Evolutionary conservation across 2,113 vertebrate genomes (phyloP), one percentile per base, ranked within the genome.

Genomic region (Rattus rattus): DNA sequence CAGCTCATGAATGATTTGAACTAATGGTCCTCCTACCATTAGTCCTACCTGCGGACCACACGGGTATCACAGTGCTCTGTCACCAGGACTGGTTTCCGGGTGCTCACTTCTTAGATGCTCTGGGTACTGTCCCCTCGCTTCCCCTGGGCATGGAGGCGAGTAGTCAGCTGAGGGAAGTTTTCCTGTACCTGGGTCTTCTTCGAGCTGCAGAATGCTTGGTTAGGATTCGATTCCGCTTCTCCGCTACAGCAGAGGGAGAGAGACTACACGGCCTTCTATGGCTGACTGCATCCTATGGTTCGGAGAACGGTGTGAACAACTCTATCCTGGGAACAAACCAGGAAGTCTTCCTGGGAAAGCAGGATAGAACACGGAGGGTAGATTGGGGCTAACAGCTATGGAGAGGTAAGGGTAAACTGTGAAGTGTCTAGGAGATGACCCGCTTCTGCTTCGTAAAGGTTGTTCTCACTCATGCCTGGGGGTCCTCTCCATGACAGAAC

Each of bases 141-240:
- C 3, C 43, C 2, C 63, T 43, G 2, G 0, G 54, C 2, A 8
- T 1, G 2, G 26, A 75, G 88, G 4, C 43, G 7, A 3, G 7
- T 33, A 30, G 4, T 61, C 28, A 63, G 76, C 5, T 67, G 52
- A 36, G 14, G 52, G 80, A 36, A 19, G 5, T 19, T 10, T 17
- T 85, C 59, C 28, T 17, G 28, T 59, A n/a, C 26, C 61, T 47
- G 26, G n/a, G 12, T 47, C 39, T 2, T 70, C 1, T 22, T 61
- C 28, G 56, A 24, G 36, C 16, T 52, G 4, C 49, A 5, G 22
- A 16, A 24, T 17, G 39, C 36, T 13, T 10, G 9, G n/a, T 2
- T 73, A 88, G 52, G 24, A 39, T 88, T 11, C 24, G 33, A 65
- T 0, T 0, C 33, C 2, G 7, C 19, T 11, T 56, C 13, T 70